A percentile compares a stretch with the other conserved stretches of the same genome.
Conservation (phyloP, 2,888 invertebrate genomes). For the Rotaria macrura region DNA sequence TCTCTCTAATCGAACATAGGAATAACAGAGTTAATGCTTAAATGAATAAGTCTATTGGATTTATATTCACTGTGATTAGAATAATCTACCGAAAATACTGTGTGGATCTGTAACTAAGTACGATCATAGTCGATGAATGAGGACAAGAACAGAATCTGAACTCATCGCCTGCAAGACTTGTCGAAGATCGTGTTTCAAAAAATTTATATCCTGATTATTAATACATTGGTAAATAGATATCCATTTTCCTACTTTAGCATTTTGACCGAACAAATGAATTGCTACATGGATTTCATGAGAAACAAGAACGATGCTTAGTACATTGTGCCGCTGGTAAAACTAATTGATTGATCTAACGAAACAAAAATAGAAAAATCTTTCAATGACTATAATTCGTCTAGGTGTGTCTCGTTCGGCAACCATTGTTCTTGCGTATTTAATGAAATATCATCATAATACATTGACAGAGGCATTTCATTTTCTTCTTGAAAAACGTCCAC, state of each 20-base stretch:
- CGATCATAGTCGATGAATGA: too few relatives aligned
- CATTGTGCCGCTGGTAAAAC: slow-evolving; percentile 7
- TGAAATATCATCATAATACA: slow-evolving; percentile 21
- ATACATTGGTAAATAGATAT: background rate
- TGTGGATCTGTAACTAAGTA: too few relatives aligned
- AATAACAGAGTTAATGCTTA: too few relatives aligned
- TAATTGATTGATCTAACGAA: too few relatives aligned
- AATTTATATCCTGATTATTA: too few relatives aligned
- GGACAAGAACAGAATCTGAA: too few relatives aligned
- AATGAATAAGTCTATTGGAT: too few relatives aligned
- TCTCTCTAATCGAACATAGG: too few relatives aligned
- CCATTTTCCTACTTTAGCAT: background rate
- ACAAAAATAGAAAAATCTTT: background rate
- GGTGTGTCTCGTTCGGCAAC: slow-evolving; percentile 13
- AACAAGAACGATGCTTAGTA: slow-evolving; percentile 2
- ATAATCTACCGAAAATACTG: too few relatives aligned
- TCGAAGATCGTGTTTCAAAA: too few relatives aligned
- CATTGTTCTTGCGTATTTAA: slow-evolving; percentile 13
- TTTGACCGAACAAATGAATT: slow-evolving; percentile 10
- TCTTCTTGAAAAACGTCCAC: slow-evolving; percentile 1
- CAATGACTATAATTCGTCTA: background rate
- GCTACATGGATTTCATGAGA: background rate
- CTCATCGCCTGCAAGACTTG: too few relatives aligned
- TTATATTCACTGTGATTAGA: too few relatives aligned
- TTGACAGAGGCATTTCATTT: background rate